Evolutionary conservation across 37 sponge, comb jelly and placozoan genomes (phyloP), one percentile per base, ranked within the genome.

Genomic region (Tethya wilhelma): DNA sequence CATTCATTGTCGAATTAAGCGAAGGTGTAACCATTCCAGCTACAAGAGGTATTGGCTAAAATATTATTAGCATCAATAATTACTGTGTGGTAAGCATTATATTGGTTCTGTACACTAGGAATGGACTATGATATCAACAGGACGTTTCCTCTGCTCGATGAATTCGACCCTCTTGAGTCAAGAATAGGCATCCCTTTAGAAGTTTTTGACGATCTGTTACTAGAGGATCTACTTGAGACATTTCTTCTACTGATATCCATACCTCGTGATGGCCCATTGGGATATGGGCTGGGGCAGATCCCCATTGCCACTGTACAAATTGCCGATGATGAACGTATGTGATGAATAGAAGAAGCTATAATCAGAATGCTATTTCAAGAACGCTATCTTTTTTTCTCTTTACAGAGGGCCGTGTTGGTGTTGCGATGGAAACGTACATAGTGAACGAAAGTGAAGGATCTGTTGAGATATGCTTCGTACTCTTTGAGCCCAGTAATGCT

Each of bases 291-390:
- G 8, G 67, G 67, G 19, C 6, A 8, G 7, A 67, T 67, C 19
- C 36, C 37, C 4, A 7, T 4, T 7, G 38, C 67, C 8, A 5
- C 19, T 32, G 32, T 67, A 31, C 32, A 25, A 8, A 67, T 67
- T 34, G 36, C 17, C 19, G 67, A 67, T 67, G 39, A 67, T 32
- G 67, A 67, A 7, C 4, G 67, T 67, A 36, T 31, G 67, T 67
- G 8, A 9, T 28, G n/a, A 29, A 7, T 59, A 19, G 7, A 19
- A 9, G 14, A 9, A 49, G 9, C 14, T 17, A 49, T 9, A 19
- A 19, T 19, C 62, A 29, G 12, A 23, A 59, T 59, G 62, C 25
- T 30, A 29, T 23, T 19, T 59, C n/a, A n/a, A 6, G 62, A 29
- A 12, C 29, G 28, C 12, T 59, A 30, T 59, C 28, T 5, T n/a